Evolutionary conservation across 2,113 vertebrate genomes (phyloP), one percentile per base, ranked within the genome.

Genomic region (Steatornis caripensis): DNA sequence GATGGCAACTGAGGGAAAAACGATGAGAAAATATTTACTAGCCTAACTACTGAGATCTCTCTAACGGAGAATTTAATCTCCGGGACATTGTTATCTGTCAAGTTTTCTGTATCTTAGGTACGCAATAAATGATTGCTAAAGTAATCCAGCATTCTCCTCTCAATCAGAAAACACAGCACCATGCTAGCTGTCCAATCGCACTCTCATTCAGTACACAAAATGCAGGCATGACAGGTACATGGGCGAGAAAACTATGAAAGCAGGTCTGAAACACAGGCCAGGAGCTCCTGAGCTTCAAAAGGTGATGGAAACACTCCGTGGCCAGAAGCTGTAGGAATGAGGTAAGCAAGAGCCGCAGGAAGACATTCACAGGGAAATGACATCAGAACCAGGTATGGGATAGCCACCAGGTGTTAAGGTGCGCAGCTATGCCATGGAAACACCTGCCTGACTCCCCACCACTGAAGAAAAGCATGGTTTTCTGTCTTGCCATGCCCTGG

Each of bases 41-140:
- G 61, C 53, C 39, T 75, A 81, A 89, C 49, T 69, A 72, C 65
- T 43, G 76, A 91, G 41, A 21, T 70, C 32, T 91, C 49, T 95
- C 78, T 91, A 62, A 87, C 6, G 37, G 41, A 87, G 80, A 91
- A 95, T 92, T 92, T 85, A 89, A 94, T 89, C 94, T 95, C 84
- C 45, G 43, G 70, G 65, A 72, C 30, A 36, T 62, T 89, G 81
- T 76, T 97, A 79, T 95, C 87, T 79, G 37, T 41, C 37, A 45
- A 75, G 45, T 91, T 87, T 92, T 92, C 87, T 95, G 89, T 96
- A 92, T 87, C 89, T 82, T 79, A 84, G 89, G 41, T 53, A 72
- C 84, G 95, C 92, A 97, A 96, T 96, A 96, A 97, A 97, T 77
- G 84, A 83, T 91, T 95, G 78, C 66, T 84, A 92, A 94, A 97